Percentiles rank a stretch among this genome's conserved stretches.
These are phyloP conservation scores for Aethes cnicana DNA, from an alignment of 2,888 invertebrate genomes.

Conservation along the genomic window DNA sequence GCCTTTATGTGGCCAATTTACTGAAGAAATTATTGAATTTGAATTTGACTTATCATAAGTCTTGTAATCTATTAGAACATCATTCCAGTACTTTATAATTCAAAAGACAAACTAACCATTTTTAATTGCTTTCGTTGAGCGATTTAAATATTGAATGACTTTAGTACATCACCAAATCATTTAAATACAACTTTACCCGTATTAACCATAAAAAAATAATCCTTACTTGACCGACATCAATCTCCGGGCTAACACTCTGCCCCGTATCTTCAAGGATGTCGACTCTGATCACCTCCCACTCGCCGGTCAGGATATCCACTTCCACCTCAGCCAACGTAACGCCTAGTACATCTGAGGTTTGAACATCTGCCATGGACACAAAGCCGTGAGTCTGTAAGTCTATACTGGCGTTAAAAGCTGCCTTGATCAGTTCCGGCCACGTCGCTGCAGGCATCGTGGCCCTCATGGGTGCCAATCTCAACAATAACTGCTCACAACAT, in stretches of 20 bases:
- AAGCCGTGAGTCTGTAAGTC: constrained; percentile 60
- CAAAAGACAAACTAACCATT: no score
- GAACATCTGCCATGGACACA: constrained; percentile 50
- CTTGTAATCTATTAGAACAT: no score
- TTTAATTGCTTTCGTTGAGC: no score
- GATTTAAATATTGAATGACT: no score
- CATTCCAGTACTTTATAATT: no score
- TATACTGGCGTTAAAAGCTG: constrained; percentile 63
- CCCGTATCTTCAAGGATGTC: constrained; percentile 87
- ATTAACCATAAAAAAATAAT: no score
- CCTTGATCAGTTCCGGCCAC: constrained; percentile 77
- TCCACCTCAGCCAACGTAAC: constrained; percentile 85
- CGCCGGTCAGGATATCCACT: constrained; percentile 88
- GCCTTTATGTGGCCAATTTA: no score
- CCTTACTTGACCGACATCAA: constrained; percentile 86
- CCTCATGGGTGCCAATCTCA: constrained; percentile 70
- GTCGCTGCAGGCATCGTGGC: constrained; percentile 65
- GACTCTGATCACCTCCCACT: constrained; percentile 83
- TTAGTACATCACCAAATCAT: no score
- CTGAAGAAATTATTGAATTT: no score
- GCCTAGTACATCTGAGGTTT: constrained; percentile 73
- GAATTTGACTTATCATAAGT: no score
- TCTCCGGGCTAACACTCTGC: constrained; percentile 84
- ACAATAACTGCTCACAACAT: constrained; percentile 71
- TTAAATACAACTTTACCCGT: no score